Base-by-base conservation (phyloP, 2,888 invertebrate genomes). In the Clusia tigrina region DNA sequence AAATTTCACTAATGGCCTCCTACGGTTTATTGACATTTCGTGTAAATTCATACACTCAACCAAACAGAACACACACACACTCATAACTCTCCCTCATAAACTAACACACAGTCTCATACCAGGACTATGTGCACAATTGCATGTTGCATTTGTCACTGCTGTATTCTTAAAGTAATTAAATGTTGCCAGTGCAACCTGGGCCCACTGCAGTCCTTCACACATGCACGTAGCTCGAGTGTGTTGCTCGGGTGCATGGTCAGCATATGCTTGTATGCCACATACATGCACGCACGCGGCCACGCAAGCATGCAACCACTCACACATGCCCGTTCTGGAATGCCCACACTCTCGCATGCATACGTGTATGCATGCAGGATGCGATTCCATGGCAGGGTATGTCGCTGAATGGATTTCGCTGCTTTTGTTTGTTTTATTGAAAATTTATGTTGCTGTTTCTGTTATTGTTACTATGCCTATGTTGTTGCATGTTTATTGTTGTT, bases 241-340 rank as follows among this genome's bases (percentile, higher is more conserved):
- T 58, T 64, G 62, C 57, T 58, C 60, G 64, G 61, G 58, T 58
- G 37, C 59, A 54, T 51, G 32, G 26, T 18, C 20, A 37, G 24
- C 58, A 58, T 58, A 58, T 57, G 64, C 54, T 55, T 24, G 46
- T 48, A 54, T 48, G 48, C 56, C 59, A 69, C 68, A 73, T 73
- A 69, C 63, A 56, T 64, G 62, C 76, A 69, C 74, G 70, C 62
- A 76, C 76, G 64, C 58, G 54, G 37, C 54, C 63, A 65, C 71
- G 55, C 69, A 74, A 73, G 71, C 71, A 60, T 63, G 24, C 63
- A 70, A 62, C 66, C 6, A 70, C 57, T 23, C 54, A 64, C 65
- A 60, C 32, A 58, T 24, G 2, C 9, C 10, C 23, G 26, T 26
- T 54, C 54, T 38, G 55, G 37, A n/a, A 12, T 15, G n/a, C 23